Evolutionary conservation across 2,113 vertebrate species (phyloP).

Genomic region (Malurus alboscapulatus): DNA sequence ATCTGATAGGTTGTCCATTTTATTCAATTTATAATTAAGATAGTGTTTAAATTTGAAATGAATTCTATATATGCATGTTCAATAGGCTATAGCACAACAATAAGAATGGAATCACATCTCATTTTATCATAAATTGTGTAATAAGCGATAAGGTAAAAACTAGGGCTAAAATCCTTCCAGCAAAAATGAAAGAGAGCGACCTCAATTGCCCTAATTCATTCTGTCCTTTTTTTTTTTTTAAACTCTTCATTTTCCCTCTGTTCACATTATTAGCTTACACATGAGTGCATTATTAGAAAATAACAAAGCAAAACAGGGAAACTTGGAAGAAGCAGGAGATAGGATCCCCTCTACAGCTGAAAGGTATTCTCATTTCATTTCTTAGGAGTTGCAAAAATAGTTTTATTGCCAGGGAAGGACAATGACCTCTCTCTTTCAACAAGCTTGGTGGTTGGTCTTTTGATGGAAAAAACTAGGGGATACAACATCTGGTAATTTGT

Average conservation of each 20-base stretch:
- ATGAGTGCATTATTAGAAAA: constrained; percentile 88
- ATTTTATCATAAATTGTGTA: constrained; percentile 93
- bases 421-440: constrained; percentile 84
- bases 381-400: constrained; percentile 90
- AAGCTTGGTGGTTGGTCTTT: constrained; percentile 86
- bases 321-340: constrained; percentile 78
- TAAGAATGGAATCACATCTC: constrained; percentile 84
- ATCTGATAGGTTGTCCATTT: constrained; percentile 79
- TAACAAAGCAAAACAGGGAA: constrained; percentile 77
- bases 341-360: constrained; percentile 79
- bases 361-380: constrained; percentile 83
- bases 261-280: constrained; percentile 90
- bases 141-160: constrained; percentile 97
- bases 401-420: constrained; percentile 85
- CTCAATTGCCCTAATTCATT: constrained; percentile 91
- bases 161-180: constrained; percentile 85
- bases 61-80: constrained; percentile 82
- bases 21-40: constrained; percentile 85
- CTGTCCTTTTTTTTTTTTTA: constrained; percentile 72
- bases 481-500: constrained; percentile 97
- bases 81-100: constrained; percentile 83
- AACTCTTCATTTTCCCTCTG: constrained; percentile 84
- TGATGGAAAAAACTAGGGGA: constrained; percentile 79
- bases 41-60: constrained; percentile 85
- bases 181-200: constrained; percentile 89